Evolutionary conservation across 2,888 invertebrate genomes (phyloP), one percentile per base, ranked within the genome.

Genomic region (Apotomis betuletana): DNA sequence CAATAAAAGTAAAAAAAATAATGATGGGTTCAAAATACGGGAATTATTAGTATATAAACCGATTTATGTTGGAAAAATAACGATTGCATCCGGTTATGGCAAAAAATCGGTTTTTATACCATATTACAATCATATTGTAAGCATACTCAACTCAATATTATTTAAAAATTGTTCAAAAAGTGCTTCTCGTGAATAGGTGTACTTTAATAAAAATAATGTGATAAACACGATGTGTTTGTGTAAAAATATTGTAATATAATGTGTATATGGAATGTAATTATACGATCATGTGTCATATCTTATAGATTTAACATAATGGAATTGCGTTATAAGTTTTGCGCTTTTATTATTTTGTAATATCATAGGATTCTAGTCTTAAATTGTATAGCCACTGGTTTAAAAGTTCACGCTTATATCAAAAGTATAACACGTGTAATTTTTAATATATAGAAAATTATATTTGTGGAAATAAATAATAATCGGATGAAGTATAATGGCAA

Each of bases 201-300:
- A 49, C 6, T 59, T 61, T 13, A 13, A 64, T 64, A 64, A 62
- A 58, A 84, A 83, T 85, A 85, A 83, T 90, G 90, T 90, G 90
- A 90, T 90, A 90, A 87, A 79, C 87, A 87, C 84, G 79, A 75
- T 77, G 80, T 87, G 85, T 88, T 87, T 75, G 80, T 87, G 83
- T 84, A 85, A 84, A 83, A 78, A 83, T 80, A 78, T 79, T 79
- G 80, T 81, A 85, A 80, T 75, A 78, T 81, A 78, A 75, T 83
- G 80, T 87, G 83, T 87, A 85, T 83, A 86, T 85, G 81, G 77
- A 81, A 79, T 87, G 86, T 88, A 87, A 85, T 79, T 87, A 82
- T 86, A 86, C 81, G 72, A 70, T 77, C 81, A 82, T 77, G 85
- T 88, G 88, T 88, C 85, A 85, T 88, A 86, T 72, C 72, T 72